Conservation (phyloP, 2,797 vertebrate genomes). For the Potorous gilbertii region DNA sequence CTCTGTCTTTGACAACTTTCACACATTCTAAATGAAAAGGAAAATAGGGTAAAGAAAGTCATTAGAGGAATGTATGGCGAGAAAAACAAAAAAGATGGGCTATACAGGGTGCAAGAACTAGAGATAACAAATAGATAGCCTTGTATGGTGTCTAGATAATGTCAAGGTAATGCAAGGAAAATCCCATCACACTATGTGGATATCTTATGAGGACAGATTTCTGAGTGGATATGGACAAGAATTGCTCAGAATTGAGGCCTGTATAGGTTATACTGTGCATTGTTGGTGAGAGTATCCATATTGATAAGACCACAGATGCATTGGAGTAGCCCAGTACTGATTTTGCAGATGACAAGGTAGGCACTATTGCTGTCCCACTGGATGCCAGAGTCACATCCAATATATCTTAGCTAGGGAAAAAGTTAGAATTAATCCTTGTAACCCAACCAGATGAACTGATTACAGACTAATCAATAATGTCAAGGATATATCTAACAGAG, state of each 20-base stretch:
- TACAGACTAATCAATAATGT: conserved; percentile 61
- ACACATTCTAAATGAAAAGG: not conserved
- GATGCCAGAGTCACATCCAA: not conserved
- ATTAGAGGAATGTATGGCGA: not conserved
- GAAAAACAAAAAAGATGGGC: not conserved
- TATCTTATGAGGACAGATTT: not conserved
- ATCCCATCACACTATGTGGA: rapidly evolving
- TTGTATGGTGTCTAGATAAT: not conserved
- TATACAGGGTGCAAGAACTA: not conserved
- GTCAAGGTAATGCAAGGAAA: not conserved
- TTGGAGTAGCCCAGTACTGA: not conserved
- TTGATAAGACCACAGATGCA: not conserved
- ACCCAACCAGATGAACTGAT: conserved; percentile 61
- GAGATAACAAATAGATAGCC: not conserved
- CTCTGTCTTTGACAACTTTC: not conserved
- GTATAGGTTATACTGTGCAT: not conserved
- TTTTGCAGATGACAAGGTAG: not conserved
- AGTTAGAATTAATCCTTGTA: conserved; percentile 49
- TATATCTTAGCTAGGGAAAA: not conserved
- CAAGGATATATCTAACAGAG: conserved; percentile 32
- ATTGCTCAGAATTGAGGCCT: not conserved
- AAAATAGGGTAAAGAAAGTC: not conserved
- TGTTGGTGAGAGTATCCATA: not conserved
- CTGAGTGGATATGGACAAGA: not conserved
- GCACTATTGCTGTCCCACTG: not conserved